These are phyloP conservation scores for Ageneiosus marmoratus DNA, from an alignment of 2,113 vertebrate species.

Conservation along the genomic window DNA sequence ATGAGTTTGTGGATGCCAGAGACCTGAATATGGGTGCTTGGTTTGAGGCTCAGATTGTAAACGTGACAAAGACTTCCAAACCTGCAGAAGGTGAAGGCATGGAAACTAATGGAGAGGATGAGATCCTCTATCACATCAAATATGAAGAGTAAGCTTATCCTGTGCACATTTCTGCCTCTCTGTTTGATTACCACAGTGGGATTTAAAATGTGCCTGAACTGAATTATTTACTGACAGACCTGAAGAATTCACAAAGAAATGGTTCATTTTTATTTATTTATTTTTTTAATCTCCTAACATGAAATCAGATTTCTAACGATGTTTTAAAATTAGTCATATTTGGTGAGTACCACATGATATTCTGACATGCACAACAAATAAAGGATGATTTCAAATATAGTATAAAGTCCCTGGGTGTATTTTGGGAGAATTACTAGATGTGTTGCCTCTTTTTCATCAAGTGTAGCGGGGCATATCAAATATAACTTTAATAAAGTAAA, in stretches of 20 bases:
- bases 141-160: conserved; percentile 88
- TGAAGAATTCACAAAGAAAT: background rate
- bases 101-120: conserved; percentile 54
- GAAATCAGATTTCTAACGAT: too few relatives aligned
- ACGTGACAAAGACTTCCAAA: conserved; percentile 74
- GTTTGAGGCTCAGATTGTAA: conserved; percentile 91
- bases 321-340: background rate
- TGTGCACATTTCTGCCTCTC: background rate
- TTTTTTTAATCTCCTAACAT: too few relatives aligned
- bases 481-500: background rate
- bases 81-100: conserved; percentile 46
- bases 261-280: too few relatives aligned
- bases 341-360: background rate
- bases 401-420: background rate
- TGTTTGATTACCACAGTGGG: background rate
- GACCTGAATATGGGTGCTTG: conserved; percentile 93
- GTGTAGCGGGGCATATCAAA: background rate
- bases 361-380: background rate
- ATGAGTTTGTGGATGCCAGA: conserved; percentile 89
- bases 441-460: background rate
- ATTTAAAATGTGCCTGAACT: background rate
- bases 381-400: background rate
- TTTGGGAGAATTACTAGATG: background rate
- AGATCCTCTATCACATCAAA: conserved; percentile 88
- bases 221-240: background rate